Evolutionary conservation across 2,888 invertebrate species (phyloP).

Genomic region (Unio delphinus): DNA sequence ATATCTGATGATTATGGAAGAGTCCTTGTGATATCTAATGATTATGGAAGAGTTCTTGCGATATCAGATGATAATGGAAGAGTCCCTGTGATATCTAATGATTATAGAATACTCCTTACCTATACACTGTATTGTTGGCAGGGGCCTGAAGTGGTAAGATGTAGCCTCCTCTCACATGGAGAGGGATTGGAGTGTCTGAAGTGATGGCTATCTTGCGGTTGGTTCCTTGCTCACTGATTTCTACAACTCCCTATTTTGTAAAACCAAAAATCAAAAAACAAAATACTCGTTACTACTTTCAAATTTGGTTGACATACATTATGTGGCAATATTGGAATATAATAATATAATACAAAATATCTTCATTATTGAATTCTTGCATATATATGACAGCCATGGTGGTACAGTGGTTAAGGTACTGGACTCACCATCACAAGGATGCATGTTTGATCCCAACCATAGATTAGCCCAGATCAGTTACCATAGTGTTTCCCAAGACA

Average conservation of each 20-base stretch:
- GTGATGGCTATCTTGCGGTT: slow-evolving; percentile 16
- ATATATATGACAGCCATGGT: too few species aligned
- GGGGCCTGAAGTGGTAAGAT: slow-evolving; percentile 72
- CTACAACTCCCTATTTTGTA: not conserved
- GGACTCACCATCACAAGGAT: too few species aligned
- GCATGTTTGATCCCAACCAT: too few species aligned
- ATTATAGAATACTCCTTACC: slow-evolving; percentile 26
- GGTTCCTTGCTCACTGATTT: slow-evolving; percentile 10
- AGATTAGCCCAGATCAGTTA: too few species aligned
- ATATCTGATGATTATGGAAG: slow-evolving; percentile 28
- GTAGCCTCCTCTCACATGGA: slow-evolving; percentile 59
- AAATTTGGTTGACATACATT: too few species aligned
- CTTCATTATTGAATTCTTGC: too few species aligned
- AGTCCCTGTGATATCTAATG: slow-evolving; percentile 65
- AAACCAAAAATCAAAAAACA: too few species aligned
- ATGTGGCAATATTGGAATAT: too few species aligned
- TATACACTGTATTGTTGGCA: slow-evolving; percentile 53
- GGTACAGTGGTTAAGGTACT: too few species aligned
- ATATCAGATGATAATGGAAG: slow-evolving; percentile 52
- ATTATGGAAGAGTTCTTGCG: slow-evolving; percentile 23
- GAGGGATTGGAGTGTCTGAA: slow-evolving; percentile 40
- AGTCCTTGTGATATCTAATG: slow-evolving; percentile 11
- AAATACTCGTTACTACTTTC: too few species aligned
- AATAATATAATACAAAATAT: too few species aligned
- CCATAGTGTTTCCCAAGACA: too few species aligned